Conservation (phyloP, 2,888 invertebrate species). For the Coleophora flavipennella region DNA sequence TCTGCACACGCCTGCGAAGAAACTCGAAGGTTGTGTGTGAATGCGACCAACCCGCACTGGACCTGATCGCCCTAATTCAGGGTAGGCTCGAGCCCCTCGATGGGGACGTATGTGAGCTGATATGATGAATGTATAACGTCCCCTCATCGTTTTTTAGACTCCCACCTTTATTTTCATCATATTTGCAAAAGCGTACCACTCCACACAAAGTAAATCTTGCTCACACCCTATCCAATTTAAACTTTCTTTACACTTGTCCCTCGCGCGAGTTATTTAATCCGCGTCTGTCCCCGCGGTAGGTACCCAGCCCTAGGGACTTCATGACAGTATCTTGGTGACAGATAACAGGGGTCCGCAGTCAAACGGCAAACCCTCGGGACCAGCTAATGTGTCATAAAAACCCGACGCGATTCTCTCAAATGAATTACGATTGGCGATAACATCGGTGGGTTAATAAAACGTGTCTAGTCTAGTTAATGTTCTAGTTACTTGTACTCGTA, state of each 20-base stretch:
- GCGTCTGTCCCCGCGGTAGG: slow-evolving; percentile 27
- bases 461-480: slow-evolving; percentile 9
- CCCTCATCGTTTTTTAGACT: too few species aligned
- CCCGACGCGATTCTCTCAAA: slow-evolving; percentile 55
- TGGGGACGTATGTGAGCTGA: too few species aligned
- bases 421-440: slow-evolving; percentile 41
- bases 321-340: slow-evolving; percentile 61
- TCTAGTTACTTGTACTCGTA: too few species aligned
- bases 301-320: slow-evolving; percentile 38
- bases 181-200: too few species aligned
- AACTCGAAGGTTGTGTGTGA: too few species aligned
- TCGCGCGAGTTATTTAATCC: slow-evolving; percentile 7
- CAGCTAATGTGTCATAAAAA: slow-evolving; percentile 63
- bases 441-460: slow-evolving; percentile 37
- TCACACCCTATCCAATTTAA: slow-evolving; percentile 1
- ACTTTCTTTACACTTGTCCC: neutral
- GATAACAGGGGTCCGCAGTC: slow-evolving; percentile 40
- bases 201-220: slow-evolving; percentile 1
- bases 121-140: too few species aligned
- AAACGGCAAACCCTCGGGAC: slow-evolving; percentile 27
- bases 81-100: too few species aligned
- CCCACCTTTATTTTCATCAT: too few species aligned
- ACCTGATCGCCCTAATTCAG: too few species aligned
- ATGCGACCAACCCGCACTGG: too few species aligned
- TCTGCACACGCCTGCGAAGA: too few species aligned